Conservation (phyloP, 2,888 invertebrate genomes). For the Listrodromus nycthemerus region DNA sequence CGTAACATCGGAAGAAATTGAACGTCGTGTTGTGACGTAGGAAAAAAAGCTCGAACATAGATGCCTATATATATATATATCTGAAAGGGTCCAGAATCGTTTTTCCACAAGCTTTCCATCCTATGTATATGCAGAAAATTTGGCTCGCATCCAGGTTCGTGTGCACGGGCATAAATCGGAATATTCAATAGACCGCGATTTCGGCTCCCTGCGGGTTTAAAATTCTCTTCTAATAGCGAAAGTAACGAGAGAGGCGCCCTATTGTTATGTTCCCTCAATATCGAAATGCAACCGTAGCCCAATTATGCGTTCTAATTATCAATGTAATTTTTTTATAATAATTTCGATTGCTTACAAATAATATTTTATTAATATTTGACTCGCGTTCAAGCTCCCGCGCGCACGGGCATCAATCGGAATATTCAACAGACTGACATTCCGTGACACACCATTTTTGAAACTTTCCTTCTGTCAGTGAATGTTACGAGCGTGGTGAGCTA, state of each 20-base stretch:
- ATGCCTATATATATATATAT: constrained; percentile 19
- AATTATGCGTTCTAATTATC: constrained; percentile 12
- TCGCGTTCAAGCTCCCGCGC: constrained; percentile 30
- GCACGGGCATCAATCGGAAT: constrained; percentile 26
- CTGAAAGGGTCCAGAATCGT: constrained; percentile 32
- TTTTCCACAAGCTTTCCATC: constrained; percentile 51
- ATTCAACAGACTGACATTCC: constrained; percentile 29
- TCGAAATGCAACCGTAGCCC: background rate
- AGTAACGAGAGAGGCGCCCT: constrained; percentile 10
- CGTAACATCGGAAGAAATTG: constrained; percentile 35
- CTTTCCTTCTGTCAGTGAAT: constrained; percentile 8
- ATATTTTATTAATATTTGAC: constrained; percentile 46
- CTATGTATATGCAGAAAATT: constrained; percentile 52
- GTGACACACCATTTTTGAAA: constrained; percentile 1
- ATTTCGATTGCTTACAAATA: too few species aligned
- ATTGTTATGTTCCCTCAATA: background rate
- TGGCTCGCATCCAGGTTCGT: constrained; percentile 50
- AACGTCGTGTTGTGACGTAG: constrained; percentile 13
- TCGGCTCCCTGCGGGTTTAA: constrained; percentile 10
- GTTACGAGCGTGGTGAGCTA: constrained; percentile 4
- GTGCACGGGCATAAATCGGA: constrained; percentile 21
- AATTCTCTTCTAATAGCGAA: constrained; percentile 4
- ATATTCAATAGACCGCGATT: constrained; percentile 43
- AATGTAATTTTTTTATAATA: background rate
- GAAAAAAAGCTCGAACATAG: constrained; percentile 15